Evolutionary conservation across 2,797 vertebrate genomes (phyloP).

Genomic region (Mastacembelus armatus): DNA sequence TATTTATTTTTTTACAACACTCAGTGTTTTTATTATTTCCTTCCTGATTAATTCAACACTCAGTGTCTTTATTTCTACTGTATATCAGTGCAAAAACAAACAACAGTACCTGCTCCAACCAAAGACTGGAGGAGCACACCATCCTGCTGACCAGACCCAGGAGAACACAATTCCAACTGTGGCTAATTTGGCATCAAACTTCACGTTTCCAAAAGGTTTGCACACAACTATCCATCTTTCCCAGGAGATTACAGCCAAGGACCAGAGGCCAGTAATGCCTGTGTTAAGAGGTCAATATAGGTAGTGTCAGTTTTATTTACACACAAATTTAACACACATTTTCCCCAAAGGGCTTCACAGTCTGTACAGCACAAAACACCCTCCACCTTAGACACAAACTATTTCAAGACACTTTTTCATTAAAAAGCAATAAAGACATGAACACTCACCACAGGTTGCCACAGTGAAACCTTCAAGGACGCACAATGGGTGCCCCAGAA

Average conservation of each 20-base stretch:
- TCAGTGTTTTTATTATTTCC: no score
- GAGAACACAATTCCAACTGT: constrained; percentile 85
- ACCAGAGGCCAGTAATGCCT: constrained; percentile 92
- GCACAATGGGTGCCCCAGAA: constrained; percentile 91
- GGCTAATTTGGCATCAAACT: constrained; percentile 90
- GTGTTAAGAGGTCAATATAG: constrained; percentile 49
- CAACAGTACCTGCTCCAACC: constrained; percentile 91
- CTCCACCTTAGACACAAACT: not conserved
- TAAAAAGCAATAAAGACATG: not conserved
- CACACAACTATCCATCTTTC: constrained; percentile 94
- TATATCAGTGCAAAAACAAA: not conserved
- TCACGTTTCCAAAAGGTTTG: constrained; percentile 92
- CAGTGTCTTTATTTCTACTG: no score
- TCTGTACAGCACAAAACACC: no score
- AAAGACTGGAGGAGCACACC: constrained; percentile 89
- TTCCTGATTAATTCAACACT: not conserved
- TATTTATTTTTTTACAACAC: constrained; percentile 2
- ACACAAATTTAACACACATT: no score
- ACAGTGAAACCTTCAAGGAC: constrained; percentile 89
- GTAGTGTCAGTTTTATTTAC: no score
- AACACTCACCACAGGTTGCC: constrained; percentile 86
- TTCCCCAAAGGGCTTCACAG: no score
- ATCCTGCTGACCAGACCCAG: constrained; percentile 85
- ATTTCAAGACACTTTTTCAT: not conserved
- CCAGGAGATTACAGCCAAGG: constrained; percentile 91